These are phyloP conservation scores for Phymastichus coffea DNA, from an alignment of 1,140 invertebrate genomes.

Conservation along the genomic window DNA sequence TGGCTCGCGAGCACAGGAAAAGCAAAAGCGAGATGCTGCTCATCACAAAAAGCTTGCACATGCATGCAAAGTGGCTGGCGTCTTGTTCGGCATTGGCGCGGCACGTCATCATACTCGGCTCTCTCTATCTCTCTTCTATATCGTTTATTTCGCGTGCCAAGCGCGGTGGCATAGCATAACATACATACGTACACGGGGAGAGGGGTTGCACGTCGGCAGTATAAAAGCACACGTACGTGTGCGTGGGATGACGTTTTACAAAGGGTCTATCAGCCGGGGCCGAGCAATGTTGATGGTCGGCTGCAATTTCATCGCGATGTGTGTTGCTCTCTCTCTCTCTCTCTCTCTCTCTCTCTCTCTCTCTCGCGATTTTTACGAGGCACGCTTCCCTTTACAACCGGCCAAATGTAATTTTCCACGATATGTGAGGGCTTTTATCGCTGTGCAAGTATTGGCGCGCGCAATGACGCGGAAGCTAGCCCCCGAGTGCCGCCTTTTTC, in stretches of 20 bases:
- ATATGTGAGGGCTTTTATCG: constrained; percentile 37
- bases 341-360: neutral
- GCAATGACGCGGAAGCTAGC: constrained; percentile 7
- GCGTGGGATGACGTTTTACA: constrained; percentile 51
- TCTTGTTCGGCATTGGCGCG: no score
- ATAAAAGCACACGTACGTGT: no score
- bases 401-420: constrained; percentile 55
- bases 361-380: constrained; percentile 53
- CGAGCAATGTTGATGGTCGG: constrained; percentile 53
- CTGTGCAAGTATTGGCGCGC: constrained; percentile 12
- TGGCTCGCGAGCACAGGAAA: no score
- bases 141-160: no score
- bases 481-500: neutral
- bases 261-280: constrained; percentile 53
- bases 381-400: constrained; percentile 50
- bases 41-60: no score
- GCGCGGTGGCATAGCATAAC: no score
- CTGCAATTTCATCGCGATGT: constrained; percentile 49
- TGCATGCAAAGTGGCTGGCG: no score
- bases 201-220: constrained; percentile 23
- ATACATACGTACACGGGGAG: neutral
- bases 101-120: no score
- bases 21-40: no score
- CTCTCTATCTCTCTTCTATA: no score
- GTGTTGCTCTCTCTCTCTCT: no score